A percentile compares a stretch with the other conserved stretches of the same genome.
phyloP scores from a whole-genome alignment of 2,797 vertebrate genomes.

The Trematomus bernacchii region DNA sequence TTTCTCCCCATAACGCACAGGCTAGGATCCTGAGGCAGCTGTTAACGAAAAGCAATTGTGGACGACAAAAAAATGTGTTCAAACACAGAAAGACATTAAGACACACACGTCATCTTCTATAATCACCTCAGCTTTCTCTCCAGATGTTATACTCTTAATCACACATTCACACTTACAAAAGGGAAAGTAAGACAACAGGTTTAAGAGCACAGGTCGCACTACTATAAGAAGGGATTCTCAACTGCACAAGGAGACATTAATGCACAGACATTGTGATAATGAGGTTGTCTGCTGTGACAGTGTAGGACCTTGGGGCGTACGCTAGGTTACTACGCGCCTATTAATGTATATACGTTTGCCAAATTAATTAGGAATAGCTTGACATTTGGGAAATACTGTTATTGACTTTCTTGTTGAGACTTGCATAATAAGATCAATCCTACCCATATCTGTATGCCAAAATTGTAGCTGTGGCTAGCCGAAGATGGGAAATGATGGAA shows the following conservation, averaged over 20 bases:
- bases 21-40: slow-evolving; percentile 80
- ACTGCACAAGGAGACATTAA: slow-evolving; percentile 59
- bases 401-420: background rate
- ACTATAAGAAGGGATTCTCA: slow-evolving; percentile 31
- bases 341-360: background rate
- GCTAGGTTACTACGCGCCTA: slow-evolving; percentile 5
- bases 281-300: slow-evolving; percentile 26
- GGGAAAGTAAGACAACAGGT: slow-evolving; percentile 38
- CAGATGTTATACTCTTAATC: background rate
- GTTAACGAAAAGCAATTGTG: slow-evolving; percentile 71
- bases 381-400: background rate
- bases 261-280: slow-evolving; percentile 31
- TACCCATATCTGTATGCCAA: too few relatives aligned
- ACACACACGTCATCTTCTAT: slow-evolving; percentile 16
- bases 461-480: too few relatives aligned
- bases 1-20: slow-evolving; percentile 59
- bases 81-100: slow-evolving; percentile 44
- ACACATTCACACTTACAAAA: slow-evolving; percentile 21
- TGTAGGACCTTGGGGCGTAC: slow-evolving; percentile 16
- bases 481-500: background rate
- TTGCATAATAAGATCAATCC: background rate
- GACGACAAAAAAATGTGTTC: slow-evolving; percentile 45
- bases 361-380: background rate
- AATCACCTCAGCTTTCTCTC: slow-evolving; percentile 14
- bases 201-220: slow-evolving; percentile 44